phyloP scores from a whole-genome alignment of 2,113 vertebrate species.

The Dryoscopus gambensis region DNA sequence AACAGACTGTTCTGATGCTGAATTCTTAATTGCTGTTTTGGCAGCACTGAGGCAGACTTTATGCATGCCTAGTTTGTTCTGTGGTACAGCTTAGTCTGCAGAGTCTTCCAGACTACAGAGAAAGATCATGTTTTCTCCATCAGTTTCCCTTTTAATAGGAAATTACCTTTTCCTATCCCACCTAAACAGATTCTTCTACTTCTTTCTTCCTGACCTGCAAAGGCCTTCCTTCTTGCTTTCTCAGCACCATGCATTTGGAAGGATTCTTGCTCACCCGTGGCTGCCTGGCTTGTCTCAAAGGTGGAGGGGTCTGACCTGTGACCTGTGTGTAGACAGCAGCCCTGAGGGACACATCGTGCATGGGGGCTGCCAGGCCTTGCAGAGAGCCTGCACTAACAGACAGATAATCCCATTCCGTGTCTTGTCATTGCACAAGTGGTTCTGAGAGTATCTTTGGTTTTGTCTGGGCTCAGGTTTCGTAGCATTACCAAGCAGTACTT shows the following conservation, averaged over 20 bases:
- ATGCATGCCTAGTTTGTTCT: neutral
- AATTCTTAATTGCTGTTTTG: conserved; percentile 9
- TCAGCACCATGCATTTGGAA: neutral
- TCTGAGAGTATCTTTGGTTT: neutral
- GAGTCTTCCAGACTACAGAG: neutral
- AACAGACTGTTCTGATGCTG: neutral
- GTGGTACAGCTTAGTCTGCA: neutral
- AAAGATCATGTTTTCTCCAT: neutral
- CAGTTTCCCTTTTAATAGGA: neutral
- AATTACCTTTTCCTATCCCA: neutral
- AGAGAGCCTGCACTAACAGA: neutral
- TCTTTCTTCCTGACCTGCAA: neutral
- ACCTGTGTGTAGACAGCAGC: too few relatives aligned
- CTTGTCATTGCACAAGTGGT: neutral
- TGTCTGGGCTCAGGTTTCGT: conserved; percentile 69
- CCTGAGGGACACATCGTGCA: fast-evolving
- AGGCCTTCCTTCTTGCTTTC: neutral
- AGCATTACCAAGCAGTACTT: conserved; percentile 85
- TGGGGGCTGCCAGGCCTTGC: neutral
- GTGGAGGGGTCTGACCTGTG: neutral
- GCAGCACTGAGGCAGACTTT: neutral
- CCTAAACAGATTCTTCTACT: neutral
- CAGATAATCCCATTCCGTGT: neutral
- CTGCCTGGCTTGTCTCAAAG: neutral
- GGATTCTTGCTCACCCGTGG: neutral